Evolutionary conservation across 2,113 vertebrate species (phyloP).

Genomic region (Illadopsis cleaveri): DNA sequence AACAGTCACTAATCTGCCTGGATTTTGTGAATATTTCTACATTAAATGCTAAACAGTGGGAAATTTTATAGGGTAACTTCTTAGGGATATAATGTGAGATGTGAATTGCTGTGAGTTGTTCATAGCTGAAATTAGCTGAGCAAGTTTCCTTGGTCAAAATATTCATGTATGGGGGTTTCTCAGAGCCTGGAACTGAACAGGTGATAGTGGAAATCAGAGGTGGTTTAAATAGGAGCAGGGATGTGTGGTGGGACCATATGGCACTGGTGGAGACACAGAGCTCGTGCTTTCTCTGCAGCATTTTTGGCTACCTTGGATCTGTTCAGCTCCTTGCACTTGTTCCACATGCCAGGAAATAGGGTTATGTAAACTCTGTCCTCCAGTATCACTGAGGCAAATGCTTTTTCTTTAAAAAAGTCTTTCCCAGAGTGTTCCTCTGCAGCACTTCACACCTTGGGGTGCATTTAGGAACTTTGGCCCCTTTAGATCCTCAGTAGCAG

Average conservation of each 20-base stretch:
- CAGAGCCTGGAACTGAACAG: background rate
- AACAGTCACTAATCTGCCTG: background rate
- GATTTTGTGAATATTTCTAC: background rate
- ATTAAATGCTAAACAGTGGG: background rate
- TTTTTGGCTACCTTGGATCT: slow-evolving; percentile 13
- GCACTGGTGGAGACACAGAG: background rate
- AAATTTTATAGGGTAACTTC: background rate
- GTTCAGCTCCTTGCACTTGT: background rate
- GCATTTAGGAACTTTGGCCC: background rate
- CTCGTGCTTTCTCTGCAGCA: background rate
- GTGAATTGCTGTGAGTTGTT: background rate
- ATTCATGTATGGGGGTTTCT: background rate
- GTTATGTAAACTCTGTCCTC: slow-evolving; percentile 7
- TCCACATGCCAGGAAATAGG: slow-evolving; percentile 12
- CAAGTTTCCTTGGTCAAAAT: background rate
- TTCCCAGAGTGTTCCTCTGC: background rate
- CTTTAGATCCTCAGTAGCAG: background rate
- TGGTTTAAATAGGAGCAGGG: background rate
- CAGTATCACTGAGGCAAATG: background rate
- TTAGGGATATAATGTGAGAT: background rate
- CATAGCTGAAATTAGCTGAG: background rate
- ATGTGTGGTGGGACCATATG: slow-evolving; percentile 19
- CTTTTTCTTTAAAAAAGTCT: background rate
- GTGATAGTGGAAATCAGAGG: background rate
- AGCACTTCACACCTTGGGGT: background rate